Evolutionary conservation across 2,797 vertebrate species (phyloP).

Genomic region (Smutsia gigantea): DNA sequence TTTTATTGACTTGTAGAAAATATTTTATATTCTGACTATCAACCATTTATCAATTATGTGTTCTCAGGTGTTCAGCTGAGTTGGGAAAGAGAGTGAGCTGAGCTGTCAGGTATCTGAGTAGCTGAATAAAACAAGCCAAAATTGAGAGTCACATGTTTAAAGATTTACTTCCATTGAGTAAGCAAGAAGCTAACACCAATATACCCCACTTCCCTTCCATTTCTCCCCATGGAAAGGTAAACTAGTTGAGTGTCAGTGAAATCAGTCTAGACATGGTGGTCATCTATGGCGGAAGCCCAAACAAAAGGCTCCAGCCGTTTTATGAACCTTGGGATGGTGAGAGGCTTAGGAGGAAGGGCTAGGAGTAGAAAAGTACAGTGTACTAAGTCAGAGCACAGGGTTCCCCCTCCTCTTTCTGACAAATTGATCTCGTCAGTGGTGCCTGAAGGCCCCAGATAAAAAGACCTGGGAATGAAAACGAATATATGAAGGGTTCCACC

Average conservation of each 20-base stretch:
- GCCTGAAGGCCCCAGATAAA: neutral
- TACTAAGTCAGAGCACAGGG: neutral
- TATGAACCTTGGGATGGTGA: neutral
- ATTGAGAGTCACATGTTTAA: neutral
- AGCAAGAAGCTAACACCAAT: neutral
- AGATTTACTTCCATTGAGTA: neutral
- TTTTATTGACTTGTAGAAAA: neutral
- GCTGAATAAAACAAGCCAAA: neutral
- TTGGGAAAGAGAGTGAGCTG: neutral
- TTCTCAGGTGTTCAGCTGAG: neutral
- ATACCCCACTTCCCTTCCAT: neutral
- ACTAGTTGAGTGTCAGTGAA: neutral
- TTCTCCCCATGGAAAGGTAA: neutral
- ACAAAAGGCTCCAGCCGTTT: neutral
- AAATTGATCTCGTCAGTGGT: neutral
- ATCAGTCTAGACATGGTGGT: neutral
- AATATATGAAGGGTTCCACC: neutral
- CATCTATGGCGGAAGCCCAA: neutral
- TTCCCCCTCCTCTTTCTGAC: neutral
- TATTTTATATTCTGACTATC: neutral
- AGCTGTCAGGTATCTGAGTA: neutral
- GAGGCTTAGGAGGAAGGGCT: neutral
- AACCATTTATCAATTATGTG: neutral
- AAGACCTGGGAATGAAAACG: neutral
- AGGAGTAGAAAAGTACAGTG: neutral